Base-by-base conservation (phyloP, 2,888 invertebrate species). In the Phaonia tiefii region DNA sequence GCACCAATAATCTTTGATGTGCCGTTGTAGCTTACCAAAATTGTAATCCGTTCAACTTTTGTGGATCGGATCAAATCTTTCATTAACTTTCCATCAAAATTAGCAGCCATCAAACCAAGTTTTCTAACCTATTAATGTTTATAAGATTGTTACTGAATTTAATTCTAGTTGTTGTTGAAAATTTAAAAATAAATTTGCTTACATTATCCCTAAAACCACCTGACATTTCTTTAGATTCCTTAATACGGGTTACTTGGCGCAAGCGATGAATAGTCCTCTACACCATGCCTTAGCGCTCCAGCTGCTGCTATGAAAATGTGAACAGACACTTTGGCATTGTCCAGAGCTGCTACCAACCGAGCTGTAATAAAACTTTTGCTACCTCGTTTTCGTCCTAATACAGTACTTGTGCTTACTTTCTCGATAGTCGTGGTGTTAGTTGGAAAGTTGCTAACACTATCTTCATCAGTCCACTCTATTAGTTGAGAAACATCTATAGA, bases 21-120 rank as follows among this genome's bases (percentile, higher is more conserved):
- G 46, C 3, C 46, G 13, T 46, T 46, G 13, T 13, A 4, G 46
- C n/a, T 7, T 46, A 13, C 46, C n/a, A n/a, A n/a, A n/a, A n/a
- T n/a, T n/a, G n/a, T n/a, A n/a, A n/a, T n/a, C n/a, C n/a, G n/a
- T n/a, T n/a, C n/a, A n/a, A n/a, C n/a, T n/a, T n/a, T n/a, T n/a
- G n/a, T n/a, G n/a, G n/a, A n/a, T n/a, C n/a, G n/a, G 46, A 46
- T 46, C 46, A 11, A 46, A 46, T 46, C 46, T 46, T 46, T 46
- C 46, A 46, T 46, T 4, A 7, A 46, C 46, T 46, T 46, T 46
- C 46, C 11, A 46, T 46, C 46, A 46, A 46, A 46, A 46, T 46
- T 7, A 46, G 46, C 46, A n/a, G 15, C 11, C 46, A 46, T 15
- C 46, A 10, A 46, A 46, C 13, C 46, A 46, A 46, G 3, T 46